Evolutionary conservation across 2,888 invertebrate genomes (phyloP).

Genomic region (Rhingia rostrata): DNA sequence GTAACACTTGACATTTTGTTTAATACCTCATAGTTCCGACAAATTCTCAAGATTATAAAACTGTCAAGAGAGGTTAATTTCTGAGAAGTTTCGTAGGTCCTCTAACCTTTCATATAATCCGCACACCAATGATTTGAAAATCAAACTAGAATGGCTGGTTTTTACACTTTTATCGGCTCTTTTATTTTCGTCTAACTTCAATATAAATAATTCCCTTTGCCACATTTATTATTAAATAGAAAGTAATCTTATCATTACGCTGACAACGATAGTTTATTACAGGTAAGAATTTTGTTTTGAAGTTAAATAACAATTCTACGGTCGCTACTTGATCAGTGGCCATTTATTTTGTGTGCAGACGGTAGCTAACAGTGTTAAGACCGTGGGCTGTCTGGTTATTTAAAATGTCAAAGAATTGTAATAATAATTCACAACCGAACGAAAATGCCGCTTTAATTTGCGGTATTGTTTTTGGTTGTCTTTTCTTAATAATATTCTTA

Average conservation of each 20-base stretch:
- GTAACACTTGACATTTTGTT: too few species aligned
- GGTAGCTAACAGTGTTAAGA: slow-evolving; percentile 1
- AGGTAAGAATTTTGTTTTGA: background rate
- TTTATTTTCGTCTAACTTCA: background rate
- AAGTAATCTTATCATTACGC: slow-evolving; percentile 15
- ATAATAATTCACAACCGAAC: background rate
- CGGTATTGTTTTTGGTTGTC: slow-evolving; percentile 9
- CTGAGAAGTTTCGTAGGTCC: too few species aligned
- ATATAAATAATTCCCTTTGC: background rate
- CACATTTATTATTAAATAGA: background rate
- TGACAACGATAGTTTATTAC: background rate
- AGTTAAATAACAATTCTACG: slow-evolving; percentile 14
- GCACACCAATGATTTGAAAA: too few species aligned
- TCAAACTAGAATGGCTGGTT: too few species aligned
- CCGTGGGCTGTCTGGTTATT: background rate
- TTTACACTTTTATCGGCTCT: background rate
- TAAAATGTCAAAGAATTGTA: background rate
- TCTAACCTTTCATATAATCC: too few species aligned
- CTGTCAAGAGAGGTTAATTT: too few species aligned
- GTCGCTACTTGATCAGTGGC: background rate
- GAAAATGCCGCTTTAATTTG: slow-evolving; percentile 3
- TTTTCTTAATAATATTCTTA: background rate
- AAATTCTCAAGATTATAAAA: too few species aligned
- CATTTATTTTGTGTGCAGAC: background rate
- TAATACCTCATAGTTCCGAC: too few species aligned